Conservation (phyloP, 2,797 vertebrate species). For the Manis javanica region DNA sequence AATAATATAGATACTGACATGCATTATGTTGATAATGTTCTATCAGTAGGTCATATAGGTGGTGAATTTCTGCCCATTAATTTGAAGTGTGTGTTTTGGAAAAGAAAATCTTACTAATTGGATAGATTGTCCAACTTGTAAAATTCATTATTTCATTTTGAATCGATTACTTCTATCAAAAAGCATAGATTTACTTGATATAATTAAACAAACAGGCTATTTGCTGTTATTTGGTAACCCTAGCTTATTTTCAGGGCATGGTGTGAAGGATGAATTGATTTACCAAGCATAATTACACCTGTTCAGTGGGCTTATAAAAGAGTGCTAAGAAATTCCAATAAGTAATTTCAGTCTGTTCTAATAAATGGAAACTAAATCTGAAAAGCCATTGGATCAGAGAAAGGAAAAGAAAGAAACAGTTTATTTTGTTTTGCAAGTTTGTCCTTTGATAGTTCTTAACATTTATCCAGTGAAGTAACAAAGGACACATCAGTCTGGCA, state of each 20-base stretch:
- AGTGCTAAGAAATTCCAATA: conserved; percentile 67
- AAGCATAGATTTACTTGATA: conserved; percentile 60
- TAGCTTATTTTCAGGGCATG: conserved; percentile 40
- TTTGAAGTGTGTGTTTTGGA: conserved; percentile 77
- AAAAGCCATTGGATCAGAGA: conserved; percentile 47
- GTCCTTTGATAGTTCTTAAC: not conserved
- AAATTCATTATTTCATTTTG: conserved; percentile 77
- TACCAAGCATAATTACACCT: conserved; percentile 70
- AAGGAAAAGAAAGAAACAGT: conserved; percentile 20
- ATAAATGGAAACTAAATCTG: conserved; percentile 74
- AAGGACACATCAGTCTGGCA: not conserved
- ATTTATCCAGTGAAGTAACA: conserved; percentile 39
- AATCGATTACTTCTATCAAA: conserved; percentile 66
- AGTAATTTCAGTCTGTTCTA: conserved; percentile 59
- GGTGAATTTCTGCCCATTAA: conserved; percentile 80
- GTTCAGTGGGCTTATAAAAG: conserved; percentile 67
- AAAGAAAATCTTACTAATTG: conserved; percentile 74
- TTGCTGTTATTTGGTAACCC: conserved; percentile 43
- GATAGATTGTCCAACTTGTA: conserved; percentile 76
- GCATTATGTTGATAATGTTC: conserved; percentile 78
- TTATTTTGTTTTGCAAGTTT: conserved; percentile 49
- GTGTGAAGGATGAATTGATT: conserved; percentile 59
- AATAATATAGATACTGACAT: conserved; percentile 79
- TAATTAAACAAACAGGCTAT: conserved; percentile 77
- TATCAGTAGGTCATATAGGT: conserved; percentile 71